Percentiles rank a stretch among this genome's conserved stretches.
phyloP scores from a whole-genome alignment of 2,797 vertebrate genomes.

The Phataginus tricuspis region DNA sequence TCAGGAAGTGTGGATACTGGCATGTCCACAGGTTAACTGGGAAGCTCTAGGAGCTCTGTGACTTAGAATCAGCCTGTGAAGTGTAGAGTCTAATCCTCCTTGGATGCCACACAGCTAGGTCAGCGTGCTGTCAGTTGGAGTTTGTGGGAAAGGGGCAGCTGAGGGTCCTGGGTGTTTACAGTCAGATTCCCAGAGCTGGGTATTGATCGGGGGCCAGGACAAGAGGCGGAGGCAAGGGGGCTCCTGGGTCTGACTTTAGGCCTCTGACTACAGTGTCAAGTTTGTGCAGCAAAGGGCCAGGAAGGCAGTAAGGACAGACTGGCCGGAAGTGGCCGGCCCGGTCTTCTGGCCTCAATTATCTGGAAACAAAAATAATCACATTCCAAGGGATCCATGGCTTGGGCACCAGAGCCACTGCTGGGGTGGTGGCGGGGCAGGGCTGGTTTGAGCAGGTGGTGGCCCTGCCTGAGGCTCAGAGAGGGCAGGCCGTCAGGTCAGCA shows the following conservation, averaged over 20 bases:
- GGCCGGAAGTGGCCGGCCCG: slow-evolving; percentile 80
- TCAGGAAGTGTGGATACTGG: neutral
- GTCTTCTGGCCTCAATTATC: slow-evolving; percentile 87
- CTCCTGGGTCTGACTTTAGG: neutral
- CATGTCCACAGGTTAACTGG: rapidly evolving
- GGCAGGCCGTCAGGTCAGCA: neutral
- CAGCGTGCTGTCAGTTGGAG: neutral
- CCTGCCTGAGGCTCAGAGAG: slow-evolving; percentile 73
- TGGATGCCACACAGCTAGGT: neutral
- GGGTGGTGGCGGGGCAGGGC: neutral
- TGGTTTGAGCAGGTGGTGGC: slow-evolving; percentile 81
- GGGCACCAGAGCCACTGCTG: slow-evolving; percentile 70
- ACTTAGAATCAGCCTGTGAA: no score
- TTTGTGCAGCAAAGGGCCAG: neutral
- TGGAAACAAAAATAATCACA: slow-evolving; percentile 89
- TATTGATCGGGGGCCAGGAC: neutral
- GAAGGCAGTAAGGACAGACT: neutral
- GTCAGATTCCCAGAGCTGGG: neutral
- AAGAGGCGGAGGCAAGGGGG: neutral
- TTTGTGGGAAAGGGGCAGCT: neutral
- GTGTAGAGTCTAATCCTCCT: neutral
- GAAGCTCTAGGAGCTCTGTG: neutral
- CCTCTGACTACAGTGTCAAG: slow-evolving; percentile 15
- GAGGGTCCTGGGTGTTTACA: neutral
- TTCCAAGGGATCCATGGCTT: slow-evolving; percentile 84